Percentiles rank a stretch among this genome's conserved stretches.
Conservation (phyloP, 2,113 vertebrate genomes). For the Columba janthina region DNA sequence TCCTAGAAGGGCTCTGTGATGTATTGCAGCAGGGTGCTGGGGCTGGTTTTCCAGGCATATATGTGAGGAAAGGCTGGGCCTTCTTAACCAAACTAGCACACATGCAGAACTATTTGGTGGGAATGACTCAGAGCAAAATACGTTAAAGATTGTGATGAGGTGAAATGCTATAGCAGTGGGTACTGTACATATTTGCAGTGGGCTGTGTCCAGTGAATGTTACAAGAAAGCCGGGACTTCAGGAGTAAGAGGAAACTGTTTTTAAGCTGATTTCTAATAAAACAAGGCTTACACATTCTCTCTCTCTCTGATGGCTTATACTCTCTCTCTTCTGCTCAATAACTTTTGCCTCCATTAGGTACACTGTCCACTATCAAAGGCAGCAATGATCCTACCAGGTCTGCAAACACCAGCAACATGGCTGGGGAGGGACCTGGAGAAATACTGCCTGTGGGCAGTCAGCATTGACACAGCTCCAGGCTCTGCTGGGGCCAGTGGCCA, state of each 20-base stretch:
- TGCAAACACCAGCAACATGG: not conserved
- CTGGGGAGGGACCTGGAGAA: not conserved
- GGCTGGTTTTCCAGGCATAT: not conserved
- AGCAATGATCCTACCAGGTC: not conserved
- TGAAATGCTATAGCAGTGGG: not conserved
- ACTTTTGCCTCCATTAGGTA: not conserved
- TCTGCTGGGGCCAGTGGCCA: not conserved
- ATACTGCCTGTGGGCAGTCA: not conserved
- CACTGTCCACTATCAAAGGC: not conserved
- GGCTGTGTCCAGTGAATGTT: not conserved
- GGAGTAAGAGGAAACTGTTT: not conserved
- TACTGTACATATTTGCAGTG: not conserved
- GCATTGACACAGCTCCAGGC: not conserved
- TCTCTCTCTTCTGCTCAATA: fast-evolving
- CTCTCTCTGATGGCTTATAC: not conserved
- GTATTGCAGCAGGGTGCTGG: not conserved
- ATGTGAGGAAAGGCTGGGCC: not conserved
- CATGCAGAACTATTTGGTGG: not conserved
- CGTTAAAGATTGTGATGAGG: not conserved
- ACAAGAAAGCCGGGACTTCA: not conserved
- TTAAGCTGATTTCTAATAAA: not conserved
- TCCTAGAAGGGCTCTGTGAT: not conserved
- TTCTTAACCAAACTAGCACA: not conserved
- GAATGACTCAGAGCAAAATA: not conserved
- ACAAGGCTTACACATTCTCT: not conserved